Conservation (phyloP, 1,140 invertebrate genomes). For the Lamellibrachia luymesi region DNA sequence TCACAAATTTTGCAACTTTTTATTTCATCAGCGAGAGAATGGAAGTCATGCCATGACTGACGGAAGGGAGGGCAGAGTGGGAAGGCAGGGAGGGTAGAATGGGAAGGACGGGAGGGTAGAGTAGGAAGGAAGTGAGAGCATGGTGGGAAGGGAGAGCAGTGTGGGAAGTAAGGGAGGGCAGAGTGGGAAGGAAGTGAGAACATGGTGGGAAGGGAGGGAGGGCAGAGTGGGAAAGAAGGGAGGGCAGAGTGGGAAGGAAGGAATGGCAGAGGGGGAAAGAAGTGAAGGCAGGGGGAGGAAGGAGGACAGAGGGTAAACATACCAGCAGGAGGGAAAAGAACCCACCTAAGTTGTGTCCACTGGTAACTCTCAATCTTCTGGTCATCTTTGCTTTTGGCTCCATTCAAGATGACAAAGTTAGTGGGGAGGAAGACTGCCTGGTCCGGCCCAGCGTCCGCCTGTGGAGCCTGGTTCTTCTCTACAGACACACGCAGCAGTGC, state of each 20-base stretch:
- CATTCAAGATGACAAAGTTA: conserved; percentile 76
- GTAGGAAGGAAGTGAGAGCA: background rate
- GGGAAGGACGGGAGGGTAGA: background rate
- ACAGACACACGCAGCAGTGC: background rate
- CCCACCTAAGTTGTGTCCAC: conserved; percentile 76
- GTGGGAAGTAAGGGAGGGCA: too few relatives aligned
- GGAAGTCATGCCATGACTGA: background rate
- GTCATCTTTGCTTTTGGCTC: conserved; percentile 79
- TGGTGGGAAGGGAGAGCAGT: too few relatives aligned
- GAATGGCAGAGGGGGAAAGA: too few relatives aligned
- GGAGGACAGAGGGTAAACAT: too few relatives aligned
- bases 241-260: too few relatives aligned
- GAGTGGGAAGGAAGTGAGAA: too few relatives aligned
- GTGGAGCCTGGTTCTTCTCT: conserved; percentile 52
- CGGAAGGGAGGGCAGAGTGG: background rate
- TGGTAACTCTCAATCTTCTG: conserved; percentile 76
- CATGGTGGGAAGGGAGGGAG: too few relatives aligned
- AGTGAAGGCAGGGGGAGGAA: too few relatives aligned
- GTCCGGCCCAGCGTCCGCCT: conserved; percentile 64
- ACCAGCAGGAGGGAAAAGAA: background rate
- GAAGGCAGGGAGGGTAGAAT: too few relatives aligned
- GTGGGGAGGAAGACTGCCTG: conserved; percentile 75
- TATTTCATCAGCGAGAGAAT: too few relatives aligned
- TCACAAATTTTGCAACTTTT: too few relatives aligned
- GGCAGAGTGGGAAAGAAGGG: too few relatives aligned